Conservation (phyloP, 1,140 invertebrate species). For the Mylabris phalerata region DNA sequence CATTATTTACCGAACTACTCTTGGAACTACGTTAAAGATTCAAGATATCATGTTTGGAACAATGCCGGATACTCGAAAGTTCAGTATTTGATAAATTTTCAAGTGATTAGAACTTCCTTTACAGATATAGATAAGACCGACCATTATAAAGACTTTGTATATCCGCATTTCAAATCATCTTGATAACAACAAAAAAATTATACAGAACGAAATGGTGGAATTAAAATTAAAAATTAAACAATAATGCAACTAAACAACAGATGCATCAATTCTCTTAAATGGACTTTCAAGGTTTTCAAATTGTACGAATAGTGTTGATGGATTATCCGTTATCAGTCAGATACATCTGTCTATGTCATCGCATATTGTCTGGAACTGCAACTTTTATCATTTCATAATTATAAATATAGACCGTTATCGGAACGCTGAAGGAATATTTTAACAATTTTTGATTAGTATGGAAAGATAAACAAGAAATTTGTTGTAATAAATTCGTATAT, state of each 20-base stretch:
- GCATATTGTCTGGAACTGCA: constrained; percentile 26
- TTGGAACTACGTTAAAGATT: constrained; percentile 13
- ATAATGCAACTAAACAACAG: constrained; percentile 5
- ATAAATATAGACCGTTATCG: not conserved
- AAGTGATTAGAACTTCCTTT: constrained; percentile 25
- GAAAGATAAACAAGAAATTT: not conserved
- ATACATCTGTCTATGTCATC: constrained; percentile 33
- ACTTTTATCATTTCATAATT: constrained; percentile 1
- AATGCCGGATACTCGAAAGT: constrained; percentile 23
- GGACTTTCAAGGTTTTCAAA: constrained; percentile 18
- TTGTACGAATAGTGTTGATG: constrained; percentile 2
- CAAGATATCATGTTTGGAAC: constrained; percentile 14
- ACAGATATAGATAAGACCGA: constrained; percentile 22
- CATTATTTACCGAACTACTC: no score
- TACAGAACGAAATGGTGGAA: not conserved
- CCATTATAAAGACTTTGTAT: constrained; percentile 16
- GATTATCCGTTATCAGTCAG: constrained; percentile 14
- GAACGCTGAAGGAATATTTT: no score
- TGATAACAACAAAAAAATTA: constrained; percentile 9
- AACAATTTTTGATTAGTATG: not conserved
- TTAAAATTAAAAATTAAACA: not conserved
- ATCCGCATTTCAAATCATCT: constrained; percentile 18
- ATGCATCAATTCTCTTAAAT: constrained; percentile 15
- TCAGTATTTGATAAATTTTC: constrained; percentile 21
- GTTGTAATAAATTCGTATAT: not conserved